Percentiles rank a stretch among this genome's conserved stretches.
Conservation (phyloP, 2,113 vertebrate species). For the Panurus biarmicus region DNA sequence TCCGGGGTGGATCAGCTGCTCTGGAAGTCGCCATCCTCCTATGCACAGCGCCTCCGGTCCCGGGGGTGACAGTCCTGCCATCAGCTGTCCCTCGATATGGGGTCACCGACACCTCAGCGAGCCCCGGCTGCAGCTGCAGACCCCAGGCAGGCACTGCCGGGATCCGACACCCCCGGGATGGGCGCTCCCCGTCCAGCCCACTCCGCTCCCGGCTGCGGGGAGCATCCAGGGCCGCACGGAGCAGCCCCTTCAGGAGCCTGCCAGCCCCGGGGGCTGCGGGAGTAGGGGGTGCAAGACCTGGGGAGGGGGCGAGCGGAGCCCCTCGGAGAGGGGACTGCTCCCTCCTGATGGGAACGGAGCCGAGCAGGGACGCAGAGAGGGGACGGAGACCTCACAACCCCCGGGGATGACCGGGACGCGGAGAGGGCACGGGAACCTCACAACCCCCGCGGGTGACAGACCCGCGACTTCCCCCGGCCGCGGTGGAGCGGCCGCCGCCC, state of each 20-base stretch:
- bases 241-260: not conserved
- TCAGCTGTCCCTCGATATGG: rapidly evolving
- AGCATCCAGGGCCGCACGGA: not conserved
- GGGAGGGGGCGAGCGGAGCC: not conserved
- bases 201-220: not conserved
- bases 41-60: not conserved
- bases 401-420: not conserved
- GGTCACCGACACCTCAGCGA: not conserved
- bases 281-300: not conserved
- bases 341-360: not conserved
- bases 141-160: not conserved
- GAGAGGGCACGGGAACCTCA: not conserved
- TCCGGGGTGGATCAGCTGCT: rapidly evolving
- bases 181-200: rapidly evolving
- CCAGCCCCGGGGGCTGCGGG: not conserved
- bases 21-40: rapidly evolving
- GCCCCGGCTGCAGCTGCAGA: not conserved
- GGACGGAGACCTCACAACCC: not conserved
- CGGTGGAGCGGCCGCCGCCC: not conserved
- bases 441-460: not conserved
- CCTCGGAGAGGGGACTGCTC: not conserved
- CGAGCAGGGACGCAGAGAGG: not conserved
- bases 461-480: not conserved
- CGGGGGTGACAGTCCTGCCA: not conserved
- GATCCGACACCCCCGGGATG: not conserved